Conservation (phyloP, 2,888 invertebrate species). For the Troglohyphantes excavatus region DNA sequence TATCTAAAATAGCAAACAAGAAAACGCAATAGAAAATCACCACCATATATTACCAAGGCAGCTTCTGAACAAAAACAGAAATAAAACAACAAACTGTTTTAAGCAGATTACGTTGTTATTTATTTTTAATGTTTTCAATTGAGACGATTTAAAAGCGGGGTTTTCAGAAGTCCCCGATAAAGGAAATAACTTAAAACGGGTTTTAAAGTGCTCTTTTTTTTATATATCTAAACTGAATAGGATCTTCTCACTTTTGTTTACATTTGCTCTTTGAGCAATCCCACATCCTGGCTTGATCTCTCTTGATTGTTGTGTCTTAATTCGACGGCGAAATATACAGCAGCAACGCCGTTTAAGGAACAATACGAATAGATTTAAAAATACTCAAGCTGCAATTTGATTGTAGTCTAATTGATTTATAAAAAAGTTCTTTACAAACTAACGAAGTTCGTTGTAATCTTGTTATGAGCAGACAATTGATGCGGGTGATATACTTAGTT, state of each 20-base stretch:
- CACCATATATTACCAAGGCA: not conserved
- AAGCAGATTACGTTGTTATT: slow-evolving; percentile 49
- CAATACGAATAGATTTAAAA: slow-evolving; percentile 22
- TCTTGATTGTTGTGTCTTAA: not conserved
- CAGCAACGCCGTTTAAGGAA: not conserved
- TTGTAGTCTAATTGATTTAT: slow-evolving; percentile 5
- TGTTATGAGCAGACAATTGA: not conserved
- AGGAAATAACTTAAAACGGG: slow-evolving; percentile 46
- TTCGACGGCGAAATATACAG: not conserved
- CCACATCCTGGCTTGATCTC: too few species aligned
- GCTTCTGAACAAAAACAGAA: not conserved
- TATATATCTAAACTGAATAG: slow-evolving; percentile 13
- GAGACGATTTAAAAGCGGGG: slow-evolving; percentile 1
- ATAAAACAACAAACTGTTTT: slow-evolving; percentile 18
- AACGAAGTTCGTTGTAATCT: not conserved
- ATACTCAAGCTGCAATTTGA: not conserved
- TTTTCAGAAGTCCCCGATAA: slow-evolving; percentile 27
- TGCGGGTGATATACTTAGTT: not conserved
- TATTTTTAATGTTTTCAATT: slow-evolving; percentile 45
- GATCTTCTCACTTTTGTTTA: slow-evolving; percentile 27
- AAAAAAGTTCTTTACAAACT: not conserved
- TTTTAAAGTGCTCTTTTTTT: slow-evolving; percentile 28
- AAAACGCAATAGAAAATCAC: not conserved
- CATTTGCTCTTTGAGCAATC: slow-evolving; percentile 26
- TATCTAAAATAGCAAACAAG: slow-evolving; percentile 9